A percentile compares a stretch with the other conserved stretches of the same genome.
These are phyloP conservation scores for Ancistrus triradiatus DNA, from an alignment of 2,113 vertebrate species.

Conservation along the genomic window DNA sequence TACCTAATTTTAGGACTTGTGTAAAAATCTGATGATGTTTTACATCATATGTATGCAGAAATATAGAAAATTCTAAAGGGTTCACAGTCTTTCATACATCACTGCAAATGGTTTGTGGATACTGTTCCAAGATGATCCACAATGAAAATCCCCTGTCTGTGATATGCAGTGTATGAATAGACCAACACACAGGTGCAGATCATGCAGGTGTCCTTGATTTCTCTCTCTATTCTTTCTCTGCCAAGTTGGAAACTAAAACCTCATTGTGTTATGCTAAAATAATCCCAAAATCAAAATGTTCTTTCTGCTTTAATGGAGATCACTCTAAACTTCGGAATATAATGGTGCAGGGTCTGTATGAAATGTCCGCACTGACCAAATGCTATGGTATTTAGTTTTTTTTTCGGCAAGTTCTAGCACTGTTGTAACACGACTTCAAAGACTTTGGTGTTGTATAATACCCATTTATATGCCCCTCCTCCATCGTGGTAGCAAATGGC, in stretches of 20 bases:
- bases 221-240: constrained; percentile 10
- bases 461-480: constrained; percentile 14
- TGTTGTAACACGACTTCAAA: constrained; percentile 59
- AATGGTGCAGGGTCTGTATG: background rate
- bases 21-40: too few relatives aligned
- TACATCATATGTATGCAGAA: too few relatives aligned
- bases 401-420: too few relatives aligned
- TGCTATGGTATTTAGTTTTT: background rate
- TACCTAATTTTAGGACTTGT: too few relatives aligned
- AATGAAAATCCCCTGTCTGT: background rate
- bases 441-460: constrained; percentile 51
- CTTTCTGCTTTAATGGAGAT: background rate
- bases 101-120: background rate
- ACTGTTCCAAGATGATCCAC: background rate
- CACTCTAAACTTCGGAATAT: background rate
- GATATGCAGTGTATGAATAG: constrained; percentile 23
- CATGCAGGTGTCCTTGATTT: constrained; percentile 41
- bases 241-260: background rate
- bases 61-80: too few relatives aligned
- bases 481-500: constrained; percentile 50
- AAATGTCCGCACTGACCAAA: background rate
- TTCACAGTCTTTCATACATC: too few relatives aligned
- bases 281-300: constrained; percentile 5
- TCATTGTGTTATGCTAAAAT: background rate
- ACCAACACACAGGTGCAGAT: constrained; percentile 39